A percentile compares a stretch with the other conserved stretches of the same genome.
Evolutionary conservation across 2,797 vertebrate genomes (phyloP).

Genomic region (Iguana delicatissima): DNA sequence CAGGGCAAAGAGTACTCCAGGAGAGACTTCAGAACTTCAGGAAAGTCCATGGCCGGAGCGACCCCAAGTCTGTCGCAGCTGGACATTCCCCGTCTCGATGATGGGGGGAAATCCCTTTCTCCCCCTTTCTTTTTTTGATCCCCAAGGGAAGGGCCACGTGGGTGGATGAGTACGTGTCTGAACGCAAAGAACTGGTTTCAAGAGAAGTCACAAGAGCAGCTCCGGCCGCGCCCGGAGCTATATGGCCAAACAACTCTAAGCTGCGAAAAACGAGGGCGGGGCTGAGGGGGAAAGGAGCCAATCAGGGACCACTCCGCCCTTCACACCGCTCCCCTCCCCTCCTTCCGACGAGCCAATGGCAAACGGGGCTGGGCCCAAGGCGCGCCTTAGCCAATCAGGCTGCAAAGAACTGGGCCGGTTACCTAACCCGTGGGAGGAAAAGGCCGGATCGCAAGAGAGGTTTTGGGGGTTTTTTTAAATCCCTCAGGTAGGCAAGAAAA

Average conservation of each 20-base stretch:
- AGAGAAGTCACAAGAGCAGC: slow-evolving; percentile 5
- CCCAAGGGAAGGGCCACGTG: not conserved
- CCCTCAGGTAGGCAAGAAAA: not conserved
- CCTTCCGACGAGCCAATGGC: slow-evolving; percentile 65
- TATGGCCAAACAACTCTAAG: slow-evolving; percentile 50
- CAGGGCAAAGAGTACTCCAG: slow-evolving; percentile 87
- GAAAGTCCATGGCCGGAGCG: slow-evolving; percentile 82
- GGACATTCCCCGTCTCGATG: slow-evolving; percentile 70
- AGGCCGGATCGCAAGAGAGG: not conserved
- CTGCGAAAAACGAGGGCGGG: slow-evolving; percentile 61
- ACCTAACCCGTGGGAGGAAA: slow-evolving; percentile 76
- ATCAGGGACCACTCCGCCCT: slow-evolving; percentile 61
- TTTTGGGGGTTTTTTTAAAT: too few species aligned
- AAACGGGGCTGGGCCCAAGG: slow-evolving; percentile 70
- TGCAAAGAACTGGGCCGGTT: slow-evolving; percentile 77
- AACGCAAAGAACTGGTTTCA: not conserved
- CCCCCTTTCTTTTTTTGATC: not conserved
- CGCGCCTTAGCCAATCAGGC: slow-evolving; percentile 74
- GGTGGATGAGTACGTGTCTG: not conserved
- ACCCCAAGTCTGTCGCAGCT: slow-evolving; percentile 72
- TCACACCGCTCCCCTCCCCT: slow-evolving; percentile 68
- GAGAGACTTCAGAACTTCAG: slow-evolving; percentile 88
- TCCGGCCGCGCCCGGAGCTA: fast-evolving
- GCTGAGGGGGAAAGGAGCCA: slow-evolving; percentile 65
- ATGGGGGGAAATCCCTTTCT: not conserved